Conservation (phyloP, 2,888 invertebrate genomes). For the Pseudococcus viburni region DNA sequence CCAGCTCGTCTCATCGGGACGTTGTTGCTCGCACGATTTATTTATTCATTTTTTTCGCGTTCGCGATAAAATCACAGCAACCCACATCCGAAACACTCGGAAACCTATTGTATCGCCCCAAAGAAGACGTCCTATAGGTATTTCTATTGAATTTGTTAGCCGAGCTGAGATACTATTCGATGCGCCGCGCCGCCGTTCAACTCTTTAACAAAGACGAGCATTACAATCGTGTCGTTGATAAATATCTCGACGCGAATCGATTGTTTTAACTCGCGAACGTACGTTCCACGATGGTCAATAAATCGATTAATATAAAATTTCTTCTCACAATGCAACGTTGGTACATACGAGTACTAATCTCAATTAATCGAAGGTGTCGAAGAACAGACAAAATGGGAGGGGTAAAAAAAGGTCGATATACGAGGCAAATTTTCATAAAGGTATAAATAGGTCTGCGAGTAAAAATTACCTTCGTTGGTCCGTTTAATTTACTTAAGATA, state of each 20-base stretch:
- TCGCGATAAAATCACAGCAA: conserved; percentile 34
- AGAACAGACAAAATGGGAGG: too few relatives aligned
- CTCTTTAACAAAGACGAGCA: conserved; percentile 5
- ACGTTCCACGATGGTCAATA: not conserved
- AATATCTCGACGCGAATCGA: not conserved
- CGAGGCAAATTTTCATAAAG: too few relatives aligned
- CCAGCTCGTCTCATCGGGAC: not conserved
- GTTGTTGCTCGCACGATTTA: not conserved
- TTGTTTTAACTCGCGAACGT: not conserved
- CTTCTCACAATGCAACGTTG: not conserved
- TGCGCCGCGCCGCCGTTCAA: not conserved
- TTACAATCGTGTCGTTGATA: not conserved
- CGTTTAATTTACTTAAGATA: too few relatives aligned
- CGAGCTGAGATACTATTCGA: not conserved
- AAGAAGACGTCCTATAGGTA: conserved; percentile 29
- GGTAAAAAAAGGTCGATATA: too few relatives aligned
- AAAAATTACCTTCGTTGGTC: too few relatives aligned
- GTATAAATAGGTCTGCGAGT: too few relatives aligned
- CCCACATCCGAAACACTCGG: conserved; percentile 19
- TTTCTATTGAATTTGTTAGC: conserved; percentile 22
- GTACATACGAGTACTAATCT: not conserved
- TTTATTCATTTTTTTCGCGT: not conserved
- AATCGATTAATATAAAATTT: conserved; percentile 2
- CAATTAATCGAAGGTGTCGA: conserved; percentile 5
- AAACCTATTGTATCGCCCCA: conserved; percentile 22